These are phyloP conservation scores for Lepilemur ruficaudatus DNA, from an alignment of 2,797 vertebrate genomes.

Conservation along the genomic window DNA sequence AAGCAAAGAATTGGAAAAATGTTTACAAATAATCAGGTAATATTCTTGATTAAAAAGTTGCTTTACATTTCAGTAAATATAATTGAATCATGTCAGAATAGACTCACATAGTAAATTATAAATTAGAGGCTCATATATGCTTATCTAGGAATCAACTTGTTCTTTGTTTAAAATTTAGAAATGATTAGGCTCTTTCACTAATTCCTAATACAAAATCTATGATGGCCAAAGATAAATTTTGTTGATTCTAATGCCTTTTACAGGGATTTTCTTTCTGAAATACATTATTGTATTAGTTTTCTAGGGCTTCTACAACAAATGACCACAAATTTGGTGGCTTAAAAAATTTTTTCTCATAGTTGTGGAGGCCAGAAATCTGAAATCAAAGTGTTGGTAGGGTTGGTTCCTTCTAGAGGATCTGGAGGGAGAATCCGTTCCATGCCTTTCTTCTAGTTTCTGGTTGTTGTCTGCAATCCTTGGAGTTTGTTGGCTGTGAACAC, in stretches of 20 bases:
- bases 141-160: neutral
- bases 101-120: neutral
- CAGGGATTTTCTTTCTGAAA: neutral
- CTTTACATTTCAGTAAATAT: constrained; percentile 18
- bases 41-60: constrained; percentile 3
- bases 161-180: constrained; percentile 31
- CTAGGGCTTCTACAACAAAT: neutral
- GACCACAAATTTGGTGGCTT: neutral
- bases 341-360: neutral
- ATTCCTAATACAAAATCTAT: constrained; percentile 5
- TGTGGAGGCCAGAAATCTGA: neutral
- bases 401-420: neutral
- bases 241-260: neutral
- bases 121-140: neutral
- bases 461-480: neutral
- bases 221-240: constrained; percentile 44
- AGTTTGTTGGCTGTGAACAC: neutral
- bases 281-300: neutral
- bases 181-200: neutral
- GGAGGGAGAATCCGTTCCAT: neutral
- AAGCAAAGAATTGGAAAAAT: neutral
- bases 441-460: neutral
- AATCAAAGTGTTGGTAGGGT: neutral
- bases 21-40: constrained; percentile 4
- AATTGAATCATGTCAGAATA: constrained; percentile 23